These are phyloP conservation scores for Ceratitis capitata DNA, from an alignment of 1,140 invertebrate species.

Conservation along the genomic window DNA sequence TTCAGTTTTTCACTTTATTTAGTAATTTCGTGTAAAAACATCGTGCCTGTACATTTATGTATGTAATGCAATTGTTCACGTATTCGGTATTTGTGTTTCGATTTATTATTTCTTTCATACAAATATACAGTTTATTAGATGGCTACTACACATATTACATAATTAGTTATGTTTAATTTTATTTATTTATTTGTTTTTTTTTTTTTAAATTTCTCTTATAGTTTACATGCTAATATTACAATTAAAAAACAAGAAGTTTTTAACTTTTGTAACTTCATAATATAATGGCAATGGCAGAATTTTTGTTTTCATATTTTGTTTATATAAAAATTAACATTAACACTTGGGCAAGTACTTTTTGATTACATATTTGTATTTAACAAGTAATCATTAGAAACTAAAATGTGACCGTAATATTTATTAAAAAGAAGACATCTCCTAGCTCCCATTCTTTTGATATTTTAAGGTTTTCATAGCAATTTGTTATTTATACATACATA, in stretches of 20 bases:
- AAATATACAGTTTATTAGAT: constrained; percentile 38
- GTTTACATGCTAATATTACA: constrained; percentile 39
- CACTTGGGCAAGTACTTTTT: constrained; percentile 37
- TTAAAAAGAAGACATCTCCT: not conserved
- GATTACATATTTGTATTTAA: constrained; percentile 2
- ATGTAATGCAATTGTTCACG: too few relatives aligned
- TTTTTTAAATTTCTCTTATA: constrained; percentile 13
- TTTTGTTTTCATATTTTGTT: constrained; percentile 28
- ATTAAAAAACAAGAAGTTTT: constrained; percentile 40
- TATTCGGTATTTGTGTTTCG: constrained; percentile 38
- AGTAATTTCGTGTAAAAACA: constrained; percentile 19
- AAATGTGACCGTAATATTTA: not conserved
- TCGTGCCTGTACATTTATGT: constrained; percentile 6
- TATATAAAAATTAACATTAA: constrained; percentile 29
- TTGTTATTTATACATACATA: not conserved
- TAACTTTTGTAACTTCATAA: constrained; percentile 15
- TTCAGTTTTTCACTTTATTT: constrained; percentile 30
- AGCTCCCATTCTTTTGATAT: not conserved
- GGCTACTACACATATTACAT: constrained; percentile 35
- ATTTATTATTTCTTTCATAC: constrained; percentile 26
- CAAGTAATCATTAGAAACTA: constrained; percentile 5
- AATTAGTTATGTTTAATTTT: constrained; percentile 16
- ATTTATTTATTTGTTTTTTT: too few relatives aligned
- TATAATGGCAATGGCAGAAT: constrained; percentile 30
- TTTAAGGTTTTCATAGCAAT: constrained; percentile 26